These are phyloP conservation scores for Panagrolaimus sp. DNA, from an alignment of 1,140 invertebrate species.

Conservation along the genomic window DNA sequence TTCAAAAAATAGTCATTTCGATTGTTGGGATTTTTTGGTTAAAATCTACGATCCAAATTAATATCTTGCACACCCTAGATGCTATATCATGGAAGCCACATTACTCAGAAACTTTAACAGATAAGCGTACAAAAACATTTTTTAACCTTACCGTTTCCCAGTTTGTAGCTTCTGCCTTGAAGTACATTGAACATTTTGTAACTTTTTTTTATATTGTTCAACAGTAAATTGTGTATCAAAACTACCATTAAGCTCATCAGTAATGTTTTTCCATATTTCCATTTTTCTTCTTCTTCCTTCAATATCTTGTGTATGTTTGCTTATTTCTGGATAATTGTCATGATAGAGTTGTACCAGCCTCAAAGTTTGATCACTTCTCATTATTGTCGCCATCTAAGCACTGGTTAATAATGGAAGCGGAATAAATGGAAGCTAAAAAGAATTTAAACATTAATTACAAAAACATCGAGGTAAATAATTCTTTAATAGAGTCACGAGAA, in stretches of 20 bases:
- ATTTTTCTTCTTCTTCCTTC: constrained; percentile 26
- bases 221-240: constrained; percentile 32
- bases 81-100: no score
- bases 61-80: no score
- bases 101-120: no score
- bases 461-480: no score
- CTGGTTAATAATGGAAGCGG: no score
- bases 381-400: constrained; percentile 24
- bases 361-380: constrained; percentile 32
- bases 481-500: no score
- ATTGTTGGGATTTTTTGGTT: no score
- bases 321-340: constrained; percentile 36
- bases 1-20: no score
- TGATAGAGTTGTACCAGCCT: constrained; percentile 36
- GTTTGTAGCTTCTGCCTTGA: constrained; percentile 31
- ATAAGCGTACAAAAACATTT: no score
- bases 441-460: no score
- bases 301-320: constrained; percentile 32
- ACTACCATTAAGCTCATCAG: constrained; percentile 23
- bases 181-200: constrained; percentile 39
- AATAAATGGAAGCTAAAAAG: no score
- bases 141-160: constrained; percentile 28
- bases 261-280: constrained; percentile 29
- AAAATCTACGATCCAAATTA: no score
- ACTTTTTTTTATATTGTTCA: constrained; percentile 35